Base-by-base conservation (phyloP, 2,888 invertebrate genomes). In the Philaethria dido region DNA sequence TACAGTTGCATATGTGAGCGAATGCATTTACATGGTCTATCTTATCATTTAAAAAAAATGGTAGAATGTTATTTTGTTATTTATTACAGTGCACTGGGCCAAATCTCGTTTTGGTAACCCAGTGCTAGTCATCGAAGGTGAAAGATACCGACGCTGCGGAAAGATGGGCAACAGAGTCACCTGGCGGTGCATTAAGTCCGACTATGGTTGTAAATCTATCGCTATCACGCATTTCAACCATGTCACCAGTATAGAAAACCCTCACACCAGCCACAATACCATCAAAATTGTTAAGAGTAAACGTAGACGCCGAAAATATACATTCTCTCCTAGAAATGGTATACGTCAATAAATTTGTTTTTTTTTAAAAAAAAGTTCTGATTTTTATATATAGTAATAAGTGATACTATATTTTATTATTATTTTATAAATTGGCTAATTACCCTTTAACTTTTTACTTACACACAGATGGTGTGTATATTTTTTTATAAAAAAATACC, bases 111-210 rank as follows among this genome's bases (percentile, higher is more conserved):
- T 54, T 57, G 90, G 90, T 9, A 90, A 90, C 68, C 90, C 89
- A 0, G 82, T 90, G 69, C 75, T 90, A 70, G 86, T 89, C 66
- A 73, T 88, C 66, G 75, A 72, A 18, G 89, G 89, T 9, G 77
- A 86, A 64, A 80, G 90, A 70, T 89, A 85, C 72, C 80, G 90
- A 18, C 79, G 79, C 44, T 72, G 76, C 22, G 79, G 80, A 1
- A 74, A 74, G 59, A 42, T 74, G 29, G 74, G 72, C 11, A 75
- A 75, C 33, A 72, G 71, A 9, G 70, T 72, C 54, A 80, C 80
- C 0, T 89, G 89, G 89, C 79, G 84, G n/a, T 89, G 89, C 75
- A 90, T 87, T 74, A 89, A 89, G 75, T 89, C 89, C 0, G 89
- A 89, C 75, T 77, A 76, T 16, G 89, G 89, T 59, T 90, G 89